These are phyloP conservation scores for Sphinx pinastri DNA, from an alignment of 2,888 invertebrate genomes.

Conservation along the genomic window DNA sequence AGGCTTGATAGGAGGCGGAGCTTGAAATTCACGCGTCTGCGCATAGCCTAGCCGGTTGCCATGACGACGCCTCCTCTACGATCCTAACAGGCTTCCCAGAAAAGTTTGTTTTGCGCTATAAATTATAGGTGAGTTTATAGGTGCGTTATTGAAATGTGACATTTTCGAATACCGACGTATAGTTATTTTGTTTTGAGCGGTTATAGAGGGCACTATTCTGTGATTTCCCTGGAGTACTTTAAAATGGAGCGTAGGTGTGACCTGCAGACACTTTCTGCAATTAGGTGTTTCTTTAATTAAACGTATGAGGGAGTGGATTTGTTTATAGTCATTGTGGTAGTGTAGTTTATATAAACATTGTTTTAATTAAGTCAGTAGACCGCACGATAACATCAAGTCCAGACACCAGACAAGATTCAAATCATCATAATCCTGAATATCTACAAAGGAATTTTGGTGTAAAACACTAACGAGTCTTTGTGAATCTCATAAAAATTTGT, in stretches of 20 bases:
- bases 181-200: no score
- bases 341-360: no score
- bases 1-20: constrained; percentile 77
- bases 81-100: constrained; percentile 58
- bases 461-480: no score
- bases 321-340: no score
- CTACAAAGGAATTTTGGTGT: no score
- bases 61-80: constrained; percentile 78
- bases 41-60: constrained; percentile 65
- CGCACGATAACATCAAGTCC: no score
- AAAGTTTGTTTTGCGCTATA: constrained; percentile 23
- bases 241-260: neutral
- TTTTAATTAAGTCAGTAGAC: no score
- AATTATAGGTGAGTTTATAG: constrained; percentile 9
- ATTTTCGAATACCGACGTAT: neutral
- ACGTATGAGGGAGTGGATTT: no score
- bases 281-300: no score
- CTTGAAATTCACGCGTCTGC: constrained; percentile 62
- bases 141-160: neutral
- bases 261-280: neutral
- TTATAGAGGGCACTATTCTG: neutral
- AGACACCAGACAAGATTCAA: no score
- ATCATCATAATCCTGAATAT: no score
- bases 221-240: neutral
- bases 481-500: no score